Evolutionary conservation across 2,113 vertebrate genomes (phyloP).

Genomic region (Cyanistes caeruleus): DNA sequence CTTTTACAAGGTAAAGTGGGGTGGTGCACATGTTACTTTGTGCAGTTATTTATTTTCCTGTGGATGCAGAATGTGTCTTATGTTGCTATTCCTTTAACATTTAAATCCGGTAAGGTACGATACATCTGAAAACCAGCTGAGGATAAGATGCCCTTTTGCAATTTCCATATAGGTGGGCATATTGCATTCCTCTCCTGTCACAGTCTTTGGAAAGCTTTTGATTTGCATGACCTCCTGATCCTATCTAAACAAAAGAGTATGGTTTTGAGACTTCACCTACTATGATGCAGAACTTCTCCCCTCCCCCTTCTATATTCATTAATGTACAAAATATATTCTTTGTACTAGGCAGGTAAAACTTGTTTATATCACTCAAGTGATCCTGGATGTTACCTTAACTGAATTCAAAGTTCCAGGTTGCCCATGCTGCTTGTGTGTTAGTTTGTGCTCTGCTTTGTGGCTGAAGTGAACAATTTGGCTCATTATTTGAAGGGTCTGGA

Average conservation of each 20-base stretch:
- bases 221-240: background rate
- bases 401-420: background rate
- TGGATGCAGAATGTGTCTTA: background rate
- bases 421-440: background rate
- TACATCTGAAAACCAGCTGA: background rate
- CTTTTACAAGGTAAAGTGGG: constrained; percentile 86
- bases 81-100: background rate
- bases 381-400: background rate
- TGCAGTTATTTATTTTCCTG: background rate
- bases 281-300: background rate
- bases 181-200: background rate
- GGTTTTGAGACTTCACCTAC: background rate
- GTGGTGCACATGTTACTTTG: background rate
- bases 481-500: background rate
- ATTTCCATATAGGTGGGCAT: background rate
- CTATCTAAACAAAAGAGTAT: background rate
- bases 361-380: background rate
- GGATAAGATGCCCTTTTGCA: background rate
- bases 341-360: background rate
- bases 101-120: background rate
- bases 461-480: background rate
- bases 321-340: background rate
- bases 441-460: background rate
- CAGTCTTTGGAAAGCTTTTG: background rate
- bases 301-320: background rate